Evolutionary conservation across 2,113 vertebrate species (phyloP), one percentile per base, ranked within the genome.

Genomic region (Zosterops borbonicus): DNA sequence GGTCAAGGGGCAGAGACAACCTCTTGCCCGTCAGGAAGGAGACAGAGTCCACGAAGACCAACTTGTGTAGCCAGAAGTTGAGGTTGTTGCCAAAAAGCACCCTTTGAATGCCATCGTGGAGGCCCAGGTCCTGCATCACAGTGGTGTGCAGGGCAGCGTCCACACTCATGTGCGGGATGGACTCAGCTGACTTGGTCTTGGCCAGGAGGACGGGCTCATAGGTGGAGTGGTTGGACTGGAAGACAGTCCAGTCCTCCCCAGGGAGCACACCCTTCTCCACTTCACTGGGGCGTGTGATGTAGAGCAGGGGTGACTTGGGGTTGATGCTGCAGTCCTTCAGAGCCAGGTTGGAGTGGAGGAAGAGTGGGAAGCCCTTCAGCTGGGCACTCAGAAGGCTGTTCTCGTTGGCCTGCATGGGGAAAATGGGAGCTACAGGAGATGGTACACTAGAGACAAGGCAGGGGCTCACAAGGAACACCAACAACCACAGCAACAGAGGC

Each of bases 161-260:
- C 23, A 99, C 98, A 0, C 99, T 99, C 96, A 99, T 98, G 75
- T 99, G 98, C 0, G 99, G 98, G 16, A 99, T 97, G 65, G 98
- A 99, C 97, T 99, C 99, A 0, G 99, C 99, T 0, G 99, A 99
- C 73, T 98, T 99, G 19, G 99, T 99, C 97, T 99, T 99, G 87
- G 99, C 99, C 95, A 99, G 97, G 85, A 99, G 97, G 84, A 99
- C 98, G 0, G 99, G 99, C 96, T 99, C 99, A 0, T 99, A 99
- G 25, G 99, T 99, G 50, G 99, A 99, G 95, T 99, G 99, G 97
- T 99, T 99, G 75, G 99, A 99, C 97, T 99, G 99, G 97, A 99
- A 99, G 63, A 99, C 99, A 0, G 99, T 99, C 99, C 99, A 99
- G 97, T 99, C 99, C 41, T 99, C 99, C 3, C 99, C 99, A 0